phyloP scores from a whole-genome alignment of 2,888 invertebrate species.

The Synanthedon myopaeformis region DNA sequence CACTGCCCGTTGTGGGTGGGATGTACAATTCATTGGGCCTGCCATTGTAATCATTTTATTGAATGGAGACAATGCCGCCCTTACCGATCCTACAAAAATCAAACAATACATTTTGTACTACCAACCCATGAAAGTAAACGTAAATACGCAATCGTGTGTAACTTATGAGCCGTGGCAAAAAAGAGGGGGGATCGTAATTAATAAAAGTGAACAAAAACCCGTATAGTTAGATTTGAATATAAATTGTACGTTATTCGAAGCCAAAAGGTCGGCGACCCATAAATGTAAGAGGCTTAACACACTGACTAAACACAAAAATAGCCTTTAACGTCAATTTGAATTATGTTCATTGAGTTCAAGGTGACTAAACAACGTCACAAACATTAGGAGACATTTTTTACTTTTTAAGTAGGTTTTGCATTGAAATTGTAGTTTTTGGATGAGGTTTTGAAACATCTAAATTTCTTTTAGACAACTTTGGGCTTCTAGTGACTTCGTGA shows the following conservation, averaged over 20 bases:
- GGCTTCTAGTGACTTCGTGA: too few species aligned
- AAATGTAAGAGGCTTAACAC: constrained; percentile 12
- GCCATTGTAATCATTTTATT: constrained; percentile 35
- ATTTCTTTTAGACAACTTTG: too few species aligned
- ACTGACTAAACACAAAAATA: constrained; percentile 18
- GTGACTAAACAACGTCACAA: constrained; percentile 23
- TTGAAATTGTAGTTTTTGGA: too few species aligned
- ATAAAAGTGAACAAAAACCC: background rate
- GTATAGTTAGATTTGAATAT: background rate
- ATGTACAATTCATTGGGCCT: constrained; percentile 33
- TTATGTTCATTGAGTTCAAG: constrained; percentile 47
- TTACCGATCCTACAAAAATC: constrained; percentile 38
- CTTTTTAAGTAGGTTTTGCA: too few species aligned
- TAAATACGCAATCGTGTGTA: constrained; percentile 3
- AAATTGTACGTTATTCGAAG: constrained; percentile 4
- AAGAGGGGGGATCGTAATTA: background rate
- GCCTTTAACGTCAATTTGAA: constrained; percentile 34
- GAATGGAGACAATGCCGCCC: constrained; percentile 40
- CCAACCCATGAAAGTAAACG: constrained; percentile 25
- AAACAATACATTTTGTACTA: constrained; percentile 27
- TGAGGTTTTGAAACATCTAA: too few species aligned
- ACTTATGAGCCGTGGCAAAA: constrained; percentile 5
- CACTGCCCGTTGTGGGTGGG: constrained; percentile 31
- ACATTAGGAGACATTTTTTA: background rate
- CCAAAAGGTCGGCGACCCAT: constrained; percentile 15